Percentiles rank a stretch among this genome's conserved stretches.
phyloP scores from a whole-genome alignment of 2,888 invertebrate species.

The Caenorhabditis parvicauda region DNA sequence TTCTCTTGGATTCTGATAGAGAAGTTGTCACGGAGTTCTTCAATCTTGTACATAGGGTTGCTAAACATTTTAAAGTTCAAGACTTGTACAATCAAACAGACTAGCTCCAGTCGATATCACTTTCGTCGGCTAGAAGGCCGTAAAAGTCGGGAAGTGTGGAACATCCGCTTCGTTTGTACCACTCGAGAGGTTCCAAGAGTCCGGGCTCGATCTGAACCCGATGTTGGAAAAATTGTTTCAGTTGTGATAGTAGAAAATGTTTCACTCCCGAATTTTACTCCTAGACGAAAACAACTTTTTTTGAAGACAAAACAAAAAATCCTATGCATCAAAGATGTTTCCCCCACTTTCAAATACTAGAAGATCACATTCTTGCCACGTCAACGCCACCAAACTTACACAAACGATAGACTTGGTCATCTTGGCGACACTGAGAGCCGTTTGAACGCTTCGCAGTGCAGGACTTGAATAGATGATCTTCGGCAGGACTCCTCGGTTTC shows the following conservation, averaged over 20 bases:
- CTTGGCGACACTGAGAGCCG: conserved; percentile 25
- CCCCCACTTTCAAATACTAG: too few species aligned
- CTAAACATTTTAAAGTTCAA: conserved; percentile 4
- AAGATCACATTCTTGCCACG: too few species aligned
- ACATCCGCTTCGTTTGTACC: conserved; percentile 20
- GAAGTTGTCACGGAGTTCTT: conserved; percentile 13
- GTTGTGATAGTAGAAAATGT: background rate
- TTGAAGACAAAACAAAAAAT: too few species aligned
- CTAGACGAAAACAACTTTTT: too few species aligned
- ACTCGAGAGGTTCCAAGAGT: conserved; percentile 30
- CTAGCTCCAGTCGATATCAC: conserved; percentile 8
- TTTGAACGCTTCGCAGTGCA: conserved; percentile 34
- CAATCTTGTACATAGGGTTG: conserved; percentile 19
- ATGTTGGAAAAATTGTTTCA: background rate
- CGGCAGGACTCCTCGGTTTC: conserved; percentile 16
- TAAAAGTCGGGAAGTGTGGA: conserved; percentile 17
- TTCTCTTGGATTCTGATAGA: conserved; percentile 14
- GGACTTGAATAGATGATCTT: conserved; percentile 23
- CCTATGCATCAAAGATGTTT: too few species aligned
- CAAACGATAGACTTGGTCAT: conserved; percentile 14
- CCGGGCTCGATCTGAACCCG: conserved; percentile 24
- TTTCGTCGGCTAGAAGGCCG: conserved; percentile 1
- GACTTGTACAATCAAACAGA: background rate
- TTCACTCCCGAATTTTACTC: too few species aligned
- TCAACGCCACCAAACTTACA: too few species aligned